Evolutionary conservation across 1,140 invertebrate species (phyloP), one percentile per base, ranked within the genome.

Genomic region (Glomeris maerens): DNA sequence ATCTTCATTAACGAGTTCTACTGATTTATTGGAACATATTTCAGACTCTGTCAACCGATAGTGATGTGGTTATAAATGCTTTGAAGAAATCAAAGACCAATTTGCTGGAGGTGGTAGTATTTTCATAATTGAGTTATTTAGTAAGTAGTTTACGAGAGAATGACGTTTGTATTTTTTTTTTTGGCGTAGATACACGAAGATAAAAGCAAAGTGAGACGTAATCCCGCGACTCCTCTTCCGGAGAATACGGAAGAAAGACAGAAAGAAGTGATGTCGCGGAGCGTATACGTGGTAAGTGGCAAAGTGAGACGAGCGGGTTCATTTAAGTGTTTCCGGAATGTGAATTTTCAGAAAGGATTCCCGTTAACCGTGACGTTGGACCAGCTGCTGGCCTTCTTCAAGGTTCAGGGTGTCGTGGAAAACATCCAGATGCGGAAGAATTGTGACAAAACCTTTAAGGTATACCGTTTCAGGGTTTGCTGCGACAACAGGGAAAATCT

Each of bases 331-430:
- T 44, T 44, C 7, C 23, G 7, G 17, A 7, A 20, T 44, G 10
- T 27, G 39, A 40, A n/a, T 49, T 56, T 55, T 1, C 55, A 66
- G 65, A 67, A 67, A 65, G 58, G 55, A 23, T 67, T 67, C 47
- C 64, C 66, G 36, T 3, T 50, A n/a, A 61, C 64, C 36, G 17
- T 46, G 2, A 54, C 52, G 1, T 47, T 67, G 21, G 64, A 67
- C 52, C 31, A 56, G 10, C 25, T 66, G 17, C 55, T 59, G 14
- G 57, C 55, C 36, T 66, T 57, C 54, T 63, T 67, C 54, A 60
- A 65, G n/a, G n/a, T n/a, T n/a, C n/a, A n/a, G n/a, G n/a, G n/a
- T n/a, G n/a, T n/a, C n/a, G n/a, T n/a, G n/a, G n/a, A n/a, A n/a
- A n/a, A n/a, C n/a, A n/a, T n/a, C n/a, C n/a, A n/a, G n/a, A n/a